Conservation (phyloP, 2,888 invertebrate genomes). For the Leptura quadrifasciata region DNA sequence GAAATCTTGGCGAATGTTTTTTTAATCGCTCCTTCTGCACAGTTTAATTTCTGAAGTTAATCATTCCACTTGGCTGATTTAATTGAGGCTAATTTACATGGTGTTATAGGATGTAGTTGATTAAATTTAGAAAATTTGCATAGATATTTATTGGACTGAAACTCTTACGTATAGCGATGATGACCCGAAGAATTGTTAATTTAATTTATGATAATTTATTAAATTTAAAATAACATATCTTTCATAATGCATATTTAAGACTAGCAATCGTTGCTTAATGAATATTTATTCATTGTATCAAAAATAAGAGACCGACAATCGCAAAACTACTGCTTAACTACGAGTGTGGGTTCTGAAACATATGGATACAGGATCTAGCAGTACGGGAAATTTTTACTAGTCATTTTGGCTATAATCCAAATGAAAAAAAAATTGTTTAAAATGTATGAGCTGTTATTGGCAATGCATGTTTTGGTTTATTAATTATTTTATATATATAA, state of each 20-base stretch:
- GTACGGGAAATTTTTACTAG: no score
- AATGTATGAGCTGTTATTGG: background rate
- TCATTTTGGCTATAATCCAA: no score
- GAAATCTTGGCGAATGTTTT: background rate
- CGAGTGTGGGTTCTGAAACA: no score
- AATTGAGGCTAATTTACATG: constrained; percentile 28
- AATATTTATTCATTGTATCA: constrained; percentile 3
- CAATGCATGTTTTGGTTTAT: background rate
- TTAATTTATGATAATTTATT: constrained; percentile 34
- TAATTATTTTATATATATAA: background rate
- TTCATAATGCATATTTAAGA: constrained; percentile 12
- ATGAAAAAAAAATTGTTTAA: background rate
- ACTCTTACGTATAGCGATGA: background rate
- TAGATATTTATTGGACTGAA: constrained; percentile 15
- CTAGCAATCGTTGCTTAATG: background rate
- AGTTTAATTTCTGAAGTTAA: constrained; percentile 1
- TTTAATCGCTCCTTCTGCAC: background rate
- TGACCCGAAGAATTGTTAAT: constrained; percentile 12
- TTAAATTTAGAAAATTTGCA: constrained; percentile 28
- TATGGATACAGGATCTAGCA: no score
- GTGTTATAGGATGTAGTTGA: constrained; percentile 22
- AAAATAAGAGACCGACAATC: background rate
- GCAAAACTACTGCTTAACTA: no score
- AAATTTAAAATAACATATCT: constrained; percentile 20
- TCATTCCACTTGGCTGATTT: constrained; percentile 13